phyloP scores from a whole-genome alignment of 2,113 vertebrate genomes.

The Anhinga anhinga region DNA sequence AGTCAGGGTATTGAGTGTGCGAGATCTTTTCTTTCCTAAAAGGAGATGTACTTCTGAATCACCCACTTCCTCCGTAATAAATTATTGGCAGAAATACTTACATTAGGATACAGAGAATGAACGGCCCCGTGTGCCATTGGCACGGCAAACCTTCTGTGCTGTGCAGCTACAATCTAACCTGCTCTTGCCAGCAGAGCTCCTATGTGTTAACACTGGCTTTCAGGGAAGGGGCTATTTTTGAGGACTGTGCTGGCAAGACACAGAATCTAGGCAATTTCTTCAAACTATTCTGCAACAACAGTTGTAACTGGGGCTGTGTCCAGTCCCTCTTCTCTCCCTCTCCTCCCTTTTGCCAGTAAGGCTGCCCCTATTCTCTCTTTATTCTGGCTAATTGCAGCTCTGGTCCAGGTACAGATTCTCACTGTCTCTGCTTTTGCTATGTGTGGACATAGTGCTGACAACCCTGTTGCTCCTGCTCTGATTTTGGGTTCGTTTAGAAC shows the following conservation, averaged over 20 bases:
- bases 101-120: background rate
- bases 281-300: background rate
- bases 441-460: background rate
- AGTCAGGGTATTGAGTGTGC: background rate
- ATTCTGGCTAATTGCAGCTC: background rate
- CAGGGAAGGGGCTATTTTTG: background rate
- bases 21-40: background rate
- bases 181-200: background rate
- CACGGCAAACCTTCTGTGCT: background rate
- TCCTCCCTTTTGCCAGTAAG: background rate
- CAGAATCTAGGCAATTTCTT: background rate
- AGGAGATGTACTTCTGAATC: background rate
- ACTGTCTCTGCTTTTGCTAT: background rate
- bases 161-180: background rate
- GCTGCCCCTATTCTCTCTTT: background rate
- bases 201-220: accelerated
- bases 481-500: background rate
- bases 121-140: background rate
- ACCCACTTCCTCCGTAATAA: background rate
- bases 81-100: background rate
- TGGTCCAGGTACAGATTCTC: background rate
- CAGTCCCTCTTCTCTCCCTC: background rate
- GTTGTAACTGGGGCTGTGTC: background rate
- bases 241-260: background rate
- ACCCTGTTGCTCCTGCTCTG: background rate